These are phyloP conservation scores for Aeoliscus strigatus DNA, from an alignment of 2,797 vertebrate species.

Conservation along the genomic window DNA sequence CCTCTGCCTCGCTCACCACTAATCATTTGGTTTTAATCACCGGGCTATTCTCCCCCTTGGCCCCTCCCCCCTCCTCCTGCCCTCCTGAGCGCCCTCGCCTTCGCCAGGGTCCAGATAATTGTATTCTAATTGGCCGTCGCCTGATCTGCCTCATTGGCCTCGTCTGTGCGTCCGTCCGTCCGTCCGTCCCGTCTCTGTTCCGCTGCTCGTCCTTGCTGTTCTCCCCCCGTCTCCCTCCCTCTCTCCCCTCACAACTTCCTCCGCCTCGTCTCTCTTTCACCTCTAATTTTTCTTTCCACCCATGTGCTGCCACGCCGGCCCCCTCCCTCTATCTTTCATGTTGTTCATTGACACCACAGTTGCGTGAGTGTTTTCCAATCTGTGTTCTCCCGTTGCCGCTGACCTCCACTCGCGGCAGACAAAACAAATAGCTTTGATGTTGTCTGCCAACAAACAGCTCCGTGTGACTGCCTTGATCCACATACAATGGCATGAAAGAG, in stretches of 20 bases:
- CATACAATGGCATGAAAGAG: conserved; percentile 65
- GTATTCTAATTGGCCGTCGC: conserved; percentile 77
- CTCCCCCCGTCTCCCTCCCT: conserved; percentile 43
- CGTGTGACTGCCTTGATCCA: conserved; percentile 58
- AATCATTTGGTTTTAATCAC: conserved; percentile 75
- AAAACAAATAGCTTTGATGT: conserved; percentile 73
- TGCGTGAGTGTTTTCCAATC: conserved; percentile 65
- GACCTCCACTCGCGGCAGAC: conserved; percentile 71
- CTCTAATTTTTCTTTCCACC: conserved; percentile 44
- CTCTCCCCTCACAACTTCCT: conserved; percentile 34
- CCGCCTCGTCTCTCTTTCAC: conserved; percentile 39
- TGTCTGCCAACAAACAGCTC: conserved; percentile 63
- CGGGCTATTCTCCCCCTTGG: conserved; percentile 58
- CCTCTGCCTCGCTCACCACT: conserved; percentile 65
- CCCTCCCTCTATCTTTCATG: conserved; percentile 36
- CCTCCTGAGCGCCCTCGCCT: conserved; percentile 72
- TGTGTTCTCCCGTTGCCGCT: conserved; percentile 59
- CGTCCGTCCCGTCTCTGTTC: conserved; percentile 55
- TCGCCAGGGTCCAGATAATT: conserved; percentile 82
- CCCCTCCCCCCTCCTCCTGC: conserved; percentile 48
- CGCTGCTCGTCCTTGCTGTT: conserved; percentile 30
- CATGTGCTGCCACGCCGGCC: conserved; percentile 28
- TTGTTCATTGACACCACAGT: conserved; percentile 52
- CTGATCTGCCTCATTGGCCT: conserved; percentile 69
- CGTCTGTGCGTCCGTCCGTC: conserved; percentile 61